Percentiles rank a stretch among this genome's conserved stretches.
Conservation (phyloP, 2,797 vertebrate species). For the Psittacula echo region DNA sequence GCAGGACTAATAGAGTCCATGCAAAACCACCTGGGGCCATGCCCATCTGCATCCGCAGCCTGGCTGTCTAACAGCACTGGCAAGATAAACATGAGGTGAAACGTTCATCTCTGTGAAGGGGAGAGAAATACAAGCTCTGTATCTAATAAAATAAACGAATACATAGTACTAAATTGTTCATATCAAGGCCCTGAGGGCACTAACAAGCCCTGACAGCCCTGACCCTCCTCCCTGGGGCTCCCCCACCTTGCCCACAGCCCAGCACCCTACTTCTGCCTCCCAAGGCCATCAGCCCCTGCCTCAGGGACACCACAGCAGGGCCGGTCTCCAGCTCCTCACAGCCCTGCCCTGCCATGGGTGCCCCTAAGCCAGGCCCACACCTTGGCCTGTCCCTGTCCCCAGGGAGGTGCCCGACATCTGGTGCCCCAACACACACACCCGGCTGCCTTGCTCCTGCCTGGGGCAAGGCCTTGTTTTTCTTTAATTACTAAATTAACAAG, state of each 20-base stretch:
- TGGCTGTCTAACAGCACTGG: not conserved
- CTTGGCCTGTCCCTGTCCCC: not conserved
- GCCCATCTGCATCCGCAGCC: not conserved
- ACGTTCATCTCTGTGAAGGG: not conserved
- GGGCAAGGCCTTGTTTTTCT: not conserved
- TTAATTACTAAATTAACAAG: not conserved
- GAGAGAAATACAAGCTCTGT: constrained; percentile 31
- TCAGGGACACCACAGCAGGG: not conserved
- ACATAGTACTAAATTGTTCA: not conserved
- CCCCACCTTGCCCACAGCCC: not conserved
- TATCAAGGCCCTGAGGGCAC: not conserved
- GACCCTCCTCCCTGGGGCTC: accelerated
- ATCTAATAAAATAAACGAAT: constrained; percentile 42
- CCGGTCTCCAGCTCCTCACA: not conserved
- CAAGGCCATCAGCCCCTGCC: too few relatives aligned
- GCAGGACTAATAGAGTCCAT: not conserved
- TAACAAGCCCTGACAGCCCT: not conserved
- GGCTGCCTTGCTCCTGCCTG: not conserved
- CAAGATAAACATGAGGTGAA: constrained; percentile 24
- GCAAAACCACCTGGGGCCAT: too few relatives aligned
- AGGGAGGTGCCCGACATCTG: accelerated
- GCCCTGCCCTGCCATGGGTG: too few relatives aligned
- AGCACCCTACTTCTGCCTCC: not conserved
- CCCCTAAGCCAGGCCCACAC: accelerated
- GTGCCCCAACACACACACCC: not conserved